Percentiles rank a stretch among this genome's conserved stretches.
These are phyloP conservation scores for Axis porcinus DNA, from an alignment of 2,113 vertebrate species.

Conservation along the genomic window DNA sequence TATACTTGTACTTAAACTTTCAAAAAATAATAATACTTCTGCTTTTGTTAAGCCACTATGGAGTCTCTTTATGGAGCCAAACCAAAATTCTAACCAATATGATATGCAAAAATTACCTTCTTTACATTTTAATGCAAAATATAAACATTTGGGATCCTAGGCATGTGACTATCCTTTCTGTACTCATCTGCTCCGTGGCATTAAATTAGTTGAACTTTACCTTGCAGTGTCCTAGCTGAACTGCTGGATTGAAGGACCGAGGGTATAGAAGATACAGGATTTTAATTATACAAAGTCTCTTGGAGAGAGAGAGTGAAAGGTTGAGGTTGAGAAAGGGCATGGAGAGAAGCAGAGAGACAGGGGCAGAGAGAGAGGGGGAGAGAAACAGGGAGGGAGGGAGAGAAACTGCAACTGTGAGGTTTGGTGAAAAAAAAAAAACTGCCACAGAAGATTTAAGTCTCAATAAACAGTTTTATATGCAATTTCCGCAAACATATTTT, in stretches of 20 bases:
- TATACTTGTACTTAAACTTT: not conserved
- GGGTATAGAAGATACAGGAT: not conserved
- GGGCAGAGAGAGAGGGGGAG: fast-evolving
- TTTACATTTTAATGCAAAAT: not conserved
- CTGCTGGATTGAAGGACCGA: not conserved
- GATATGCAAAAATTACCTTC: not conserved
- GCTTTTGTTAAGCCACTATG: not conserved
- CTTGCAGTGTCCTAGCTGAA: not conserved
- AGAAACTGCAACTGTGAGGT: not conserved
- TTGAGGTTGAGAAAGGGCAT: not conserved
- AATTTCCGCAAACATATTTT: slow-evolving; percentile 75
- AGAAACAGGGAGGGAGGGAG: not conserved
- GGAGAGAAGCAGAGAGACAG: not conserved
- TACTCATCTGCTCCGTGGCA: not conserved
- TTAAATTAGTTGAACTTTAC: not conserved
- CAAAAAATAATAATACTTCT: not conserved
- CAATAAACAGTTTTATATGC: slow-evolving; percentile 76
- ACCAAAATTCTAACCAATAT: not conserved
- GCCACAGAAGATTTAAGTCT: slow-evolving; percentile 71
- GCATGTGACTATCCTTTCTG: not conserved
- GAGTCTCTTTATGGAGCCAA: not conserved
- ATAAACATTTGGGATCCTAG: not conserved
- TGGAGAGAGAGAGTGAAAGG: not conserved
- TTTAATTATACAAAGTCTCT: slow-evolving; percentile 4
- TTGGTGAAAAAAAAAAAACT: not conserved